Conservation (phyloP, 2,797 vertebrate species). For the Coreius guichenoti region DNA sequence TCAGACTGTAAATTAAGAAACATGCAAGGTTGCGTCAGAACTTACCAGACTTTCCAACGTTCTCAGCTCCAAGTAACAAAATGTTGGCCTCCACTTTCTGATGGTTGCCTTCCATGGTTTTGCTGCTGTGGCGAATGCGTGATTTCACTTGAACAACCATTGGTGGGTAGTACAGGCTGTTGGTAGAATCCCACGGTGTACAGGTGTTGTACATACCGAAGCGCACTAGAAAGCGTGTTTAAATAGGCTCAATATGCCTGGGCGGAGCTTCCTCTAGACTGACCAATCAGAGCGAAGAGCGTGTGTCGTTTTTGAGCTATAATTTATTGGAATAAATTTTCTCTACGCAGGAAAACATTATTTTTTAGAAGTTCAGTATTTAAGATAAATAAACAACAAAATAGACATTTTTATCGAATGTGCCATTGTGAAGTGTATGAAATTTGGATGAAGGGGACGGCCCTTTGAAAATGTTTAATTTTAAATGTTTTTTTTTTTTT, state of each 20-base stretch:
- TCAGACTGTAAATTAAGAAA: background rate
- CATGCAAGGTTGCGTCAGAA: background rate
- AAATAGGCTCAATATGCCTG: background rate
- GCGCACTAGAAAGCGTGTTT: background rate
- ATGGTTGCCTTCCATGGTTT: slow-evolving; percentile 65
- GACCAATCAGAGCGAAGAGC: slow-evolving; percentile 53
- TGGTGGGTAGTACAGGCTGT: background rate
- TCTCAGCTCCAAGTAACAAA: slow-evolving; percentile 73
- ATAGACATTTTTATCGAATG: background rate
- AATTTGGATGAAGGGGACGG: background rate
- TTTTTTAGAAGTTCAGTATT: background rate
- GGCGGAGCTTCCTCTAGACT: slow-evolving; percentile 23
- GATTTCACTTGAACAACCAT: slow-evolving; percentile 72
- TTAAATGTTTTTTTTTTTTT: no score
- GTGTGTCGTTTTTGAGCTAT: background rate
- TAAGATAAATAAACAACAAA: background rate
- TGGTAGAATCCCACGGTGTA: background rate
- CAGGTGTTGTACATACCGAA: background rate
- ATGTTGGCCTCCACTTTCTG: slow-evolving; percentile 74
- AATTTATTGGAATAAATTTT: background rate
- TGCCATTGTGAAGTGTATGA: background rate
- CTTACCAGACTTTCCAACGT: slow-evolving; percentile 76
- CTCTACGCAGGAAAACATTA: background rate
- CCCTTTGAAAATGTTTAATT: no score
- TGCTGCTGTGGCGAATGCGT: slow-evolving; percentile 60